Conservation (phyloP, 2,113 vertebrate genomes). For the Phalacrocorax brasilianus region DNA sequence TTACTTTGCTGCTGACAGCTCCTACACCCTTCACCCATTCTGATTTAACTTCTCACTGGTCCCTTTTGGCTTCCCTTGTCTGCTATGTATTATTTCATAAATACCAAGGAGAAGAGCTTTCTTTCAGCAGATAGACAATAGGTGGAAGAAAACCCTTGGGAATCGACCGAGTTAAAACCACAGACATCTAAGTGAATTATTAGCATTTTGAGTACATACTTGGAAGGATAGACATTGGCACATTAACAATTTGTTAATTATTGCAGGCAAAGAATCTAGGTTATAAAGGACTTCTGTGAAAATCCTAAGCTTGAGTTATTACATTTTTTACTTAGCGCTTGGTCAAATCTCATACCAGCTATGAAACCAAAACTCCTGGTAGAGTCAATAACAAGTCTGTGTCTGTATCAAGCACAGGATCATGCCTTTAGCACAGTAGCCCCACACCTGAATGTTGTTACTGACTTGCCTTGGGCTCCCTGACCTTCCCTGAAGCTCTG, state of each 20-base stretch:
- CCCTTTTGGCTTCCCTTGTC: constrained; percentile 16
- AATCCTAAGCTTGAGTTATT: not conserved
- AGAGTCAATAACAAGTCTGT: fast-evolving
- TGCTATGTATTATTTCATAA: constrained; percentile 2
- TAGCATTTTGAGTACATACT: not conserved
- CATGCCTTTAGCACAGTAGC: fast-evolving
- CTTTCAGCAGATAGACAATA: not conserved
- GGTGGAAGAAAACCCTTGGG: not conserved
- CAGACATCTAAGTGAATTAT: not conserved
- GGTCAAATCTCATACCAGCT: not conserved
- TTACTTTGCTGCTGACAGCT: constrained; percentile 38
- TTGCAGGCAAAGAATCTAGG: not conserved
- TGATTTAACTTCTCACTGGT: not conserved
- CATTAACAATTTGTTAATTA: not conserved
- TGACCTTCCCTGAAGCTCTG: not conserved
- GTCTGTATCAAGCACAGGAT: not conserved
- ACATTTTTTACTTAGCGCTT: not conserved
- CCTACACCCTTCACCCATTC: constrained; percentile 29
- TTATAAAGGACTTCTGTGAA: not conserved
- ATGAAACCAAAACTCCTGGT: not conserved
- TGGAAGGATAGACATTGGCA: not conserved
- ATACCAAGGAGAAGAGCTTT: not conserved
- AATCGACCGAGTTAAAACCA: not conserved
- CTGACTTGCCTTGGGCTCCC: not conserved
- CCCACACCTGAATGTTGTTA: not conserved